phyloP scores from a whole-genome alignment of 2,888 invertebrate species.

The Crioceris asparagi region DNA sequence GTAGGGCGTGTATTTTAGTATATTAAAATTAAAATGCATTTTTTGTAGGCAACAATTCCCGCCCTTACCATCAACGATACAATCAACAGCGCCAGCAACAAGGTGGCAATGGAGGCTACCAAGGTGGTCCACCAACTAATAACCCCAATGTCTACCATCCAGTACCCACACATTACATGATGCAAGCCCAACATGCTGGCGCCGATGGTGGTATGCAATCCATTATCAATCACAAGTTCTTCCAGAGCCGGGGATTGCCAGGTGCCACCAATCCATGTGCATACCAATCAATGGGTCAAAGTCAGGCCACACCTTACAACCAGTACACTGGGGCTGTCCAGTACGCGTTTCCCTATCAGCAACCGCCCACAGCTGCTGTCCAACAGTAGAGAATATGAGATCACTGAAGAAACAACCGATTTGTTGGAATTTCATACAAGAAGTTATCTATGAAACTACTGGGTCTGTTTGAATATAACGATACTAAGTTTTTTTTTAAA shows the following conservation, averaged over 20 bases:
- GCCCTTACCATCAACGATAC: conserved; percentile 28
- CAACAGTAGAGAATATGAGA: conserved; percentile 52
- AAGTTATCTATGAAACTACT: no score
- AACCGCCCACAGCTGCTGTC: conserved; percentile 52
- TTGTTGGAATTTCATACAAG: no score
- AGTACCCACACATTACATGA: conserved; percentile 34
- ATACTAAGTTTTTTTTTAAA: no score
- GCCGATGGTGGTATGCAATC: conserved; percentile 43
- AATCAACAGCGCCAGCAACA: conserved; percentile 27
- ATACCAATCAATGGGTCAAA: conserved; percentile 49
- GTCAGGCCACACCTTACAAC: conserved; percentile 39
- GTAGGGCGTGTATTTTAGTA: no score
- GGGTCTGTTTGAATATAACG: no score
- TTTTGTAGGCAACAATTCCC: conserved; percentile 39
- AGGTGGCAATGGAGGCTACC: conserved; percentile 21
- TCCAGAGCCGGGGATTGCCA: conserved; percentile 52
- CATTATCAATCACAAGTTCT: conserved; percentile 60
- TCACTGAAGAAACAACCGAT: not conserved
- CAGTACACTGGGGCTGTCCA: conserved; percentile 60
- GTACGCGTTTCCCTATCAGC: conserved; percentile 51
- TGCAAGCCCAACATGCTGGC: conserved; percentile 30
- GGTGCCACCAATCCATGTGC: conserved; percentile 46
- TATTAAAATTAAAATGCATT: no score
- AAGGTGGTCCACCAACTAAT: conserved; percentile 25
- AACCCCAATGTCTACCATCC: conserved; percentile 31